Evolutionary conservation across 2,888 invertebrate species (phyloP), one percentile per base, ranked within the genome.

Genomic region (Sericinus montela): DNA sequence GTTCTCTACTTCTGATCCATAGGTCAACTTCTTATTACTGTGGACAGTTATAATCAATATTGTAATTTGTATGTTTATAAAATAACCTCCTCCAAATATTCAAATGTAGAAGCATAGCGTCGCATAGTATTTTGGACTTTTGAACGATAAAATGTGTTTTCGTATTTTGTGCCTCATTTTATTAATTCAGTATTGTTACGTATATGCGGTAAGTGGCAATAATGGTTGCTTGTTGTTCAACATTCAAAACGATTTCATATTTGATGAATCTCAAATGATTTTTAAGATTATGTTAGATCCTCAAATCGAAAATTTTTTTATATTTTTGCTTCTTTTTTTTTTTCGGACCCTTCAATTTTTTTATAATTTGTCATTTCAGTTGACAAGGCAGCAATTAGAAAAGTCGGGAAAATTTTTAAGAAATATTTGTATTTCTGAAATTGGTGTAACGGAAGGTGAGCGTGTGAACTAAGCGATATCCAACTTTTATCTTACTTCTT

Each of bases 371-470:
- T 37, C 11, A 38, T 55, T 54, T n/a, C 50, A 78, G 74, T 72
- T 79, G 74, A 69, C 75, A 0, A 64, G 67, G 44, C 65, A 72
- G 28, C 76, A 77, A 54, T 40, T 78, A 14, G 76, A 77, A 55
- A 70, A 58, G 43, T 69, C 76, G 0, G 65, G 69, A 1, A 70
- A 72, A 53, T 45, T 73, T 30, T 40, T 75, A 3, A 76, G 70
- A 52, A 76, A 75, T 23, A 56, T 63, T n/a, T 76, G 77, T 50
- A 67, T 71, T 61, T 62, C 64, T 1, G 77, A 77, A 57, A 63
- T 66, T 45, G 58, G 66, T 34, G 72, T 76, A 0, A 70, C 68
- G 9, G 76, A 75, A 62, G 76, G 73, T 75, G 51, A 57, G 49
- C 19, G 5, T 19, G 19, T 3, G 5, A 3, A 19, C 5, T 5